Evolutionary conservation across 1,140 invertebrate species (phyloP), one percentile per base, ranked within the genome.

Genomic region (Goniozus legneri): DNA sequence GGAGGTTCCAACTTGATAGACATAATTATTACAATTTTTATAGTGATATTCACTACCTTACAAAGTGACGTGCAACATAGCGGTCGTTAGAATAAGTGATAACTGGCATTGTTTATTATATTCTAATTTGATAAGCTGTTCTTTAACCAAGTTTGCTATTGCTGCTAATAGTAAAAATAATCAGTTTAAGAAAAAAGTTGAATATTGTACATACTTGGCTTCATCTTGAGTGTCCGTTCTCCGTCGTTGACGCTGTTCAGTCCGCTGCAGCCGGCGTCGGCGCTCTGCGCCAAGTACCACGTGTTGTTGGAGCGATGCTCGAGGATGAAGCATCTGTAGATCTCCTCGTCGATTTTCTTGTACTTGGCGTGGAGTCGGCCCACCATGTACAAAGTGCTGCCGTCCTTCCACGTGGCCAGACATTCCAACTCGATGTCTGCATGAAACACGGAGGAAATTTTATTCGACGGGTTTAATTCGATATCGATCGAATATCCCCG

Each of bases 331-430:
- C 86, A 88, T n/a, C 85, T 75, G 59, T 83, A 85, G 48, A 77
- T 75, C 48, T 82, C 80, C 64, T 84, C 82, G 63, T 83, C 76
- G 18, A 73, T 75, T 14, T 73, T 74, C 20, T 76, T 74, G 50
- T 66, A 63, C 66, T 62, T 80, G 70, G 45, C 73, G 71, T 60
- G 83, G 61, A 69, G 40, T 27, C 80, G 79, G 0, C 88, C 89
- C 30, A 92, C 86, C 22, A 92, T 77, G 69, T 92, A 92, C 48
- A 84, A 78, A 7, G 84, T 82, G 39, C 87, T 89, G 31, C 89
- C 88, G 65, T 92, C 89, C 67, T 88, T 90, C 90, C 90, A 93
- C 12, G 82, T 83, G 1, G 87, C 90, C 32, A 91, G 71, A 62
- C 90, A 93, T 60, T 86, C 81, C 19, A 92, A 72, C 71, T 91